These are phyloP conservation scores for Arge pagana DNA, from an alignment of 2,888 invertebrate species.

Conservation along the genomic window DNA sequence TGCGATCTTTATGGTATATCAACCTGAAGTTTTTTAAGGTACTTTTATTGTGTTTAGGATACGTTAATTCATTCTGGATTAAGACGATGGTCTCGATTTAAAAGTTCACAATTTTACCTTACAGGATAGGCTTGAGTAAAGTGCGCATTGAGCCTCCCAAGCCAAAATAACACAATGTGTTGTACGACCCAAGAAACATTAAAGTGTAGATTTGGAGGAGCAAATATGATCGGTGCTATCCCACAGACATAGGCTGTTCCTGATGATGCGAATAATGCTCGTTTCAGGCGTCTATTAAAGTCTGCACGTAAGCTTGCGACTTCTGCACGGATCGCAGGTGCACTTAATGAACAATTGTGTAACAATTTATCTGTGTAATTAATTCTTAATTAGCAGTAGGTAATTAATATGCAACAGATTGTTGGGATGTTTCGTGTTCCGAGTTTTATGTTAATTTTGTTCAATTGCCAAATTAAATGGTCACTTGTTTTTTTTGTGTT, in stretches of 20 bases:
- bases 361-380: conserved; percentile 64
- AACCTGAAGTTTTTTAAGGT: too few species aligned
- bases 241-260: conserved; percentile 52
- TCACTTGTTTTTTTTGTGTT: too few species aligned
- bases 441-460: too few species aligned
- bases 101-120: conserved; percentile 49
- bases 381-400: too few species aligned
- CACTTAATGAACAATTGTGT: conserved; percentile 77
- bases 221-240: conserved; percentile 53
- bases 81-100: not conserved
- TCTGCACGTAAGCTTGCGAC: conserved; percentile 83
- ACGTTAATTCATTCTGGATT: not conserved
- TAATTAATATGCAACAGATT: too few species aligned
- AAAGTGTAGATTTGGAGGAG: conserved; percentile 68
- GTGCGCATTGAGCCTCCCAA: conserved; percentile 72
- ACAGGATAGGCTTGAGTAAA: conserved; percentile 64
- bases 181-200: conserved; percentile 83
- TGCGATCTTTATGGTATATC: too few species aligned
- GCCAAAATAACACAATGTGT: conserved; percentile 82
- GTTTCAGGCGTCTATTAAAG: conserved; percentile 88
- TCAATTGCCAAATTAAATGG: too few species aligned
- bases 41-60: too few species aligned
- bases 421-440: too few species aligned
- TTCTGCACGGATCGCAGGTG: conserved; percentile 77
- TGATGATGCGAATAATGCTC: conserved; percentile 67